Conservation (phyloP, 2,113 vertebrate species). For the Nyctibius bracteatus region DNA sequence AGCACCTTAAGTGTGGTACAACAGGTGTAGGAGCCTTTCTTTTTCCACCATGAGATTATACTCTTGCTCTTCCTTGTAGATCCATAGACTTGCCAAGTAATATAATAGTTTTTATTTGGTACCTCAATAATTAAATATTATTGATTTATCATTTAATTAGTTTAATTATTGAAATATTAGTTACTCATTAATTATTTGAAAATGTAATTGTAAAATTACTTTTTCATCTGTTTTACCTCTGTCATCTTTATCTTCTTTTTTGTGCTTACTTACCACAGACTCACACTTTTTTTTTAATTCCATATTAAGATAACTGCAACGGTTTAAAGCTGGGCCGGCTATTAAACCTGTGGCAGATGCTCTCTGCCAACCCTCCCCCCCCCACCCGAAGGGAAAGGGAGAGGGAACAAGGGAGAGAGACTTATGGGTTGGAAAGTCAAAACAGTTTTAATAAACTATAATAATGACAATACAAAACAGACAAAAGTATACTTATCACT, state of each 20-base stretch:
- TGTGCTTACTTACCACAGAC: not conserved
- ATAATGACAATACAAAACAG: no score
- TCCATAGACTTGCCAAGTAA: not conserved
- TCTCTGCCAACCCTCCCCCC: no score
- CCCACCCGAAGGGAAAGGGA: no score
- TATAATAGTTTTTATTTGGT: not conserved
- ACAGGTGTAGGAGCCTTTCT: not conserved
- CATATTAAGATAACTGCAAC: not conserved
- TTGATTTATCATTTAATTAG: not conserved
- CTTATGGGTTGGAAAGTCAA: no score
- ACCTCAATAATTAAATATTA: not conserved
- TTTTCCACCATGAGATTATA: not conserved
- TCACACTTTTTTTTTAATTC: fast-evolving
- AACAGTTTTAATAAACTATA: no score
- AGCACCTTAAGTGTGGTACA: not conserved
- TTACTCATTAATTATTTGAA: not conserved
- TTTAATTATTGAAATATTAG: not conserved
- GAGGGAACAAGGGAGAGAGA: no score
- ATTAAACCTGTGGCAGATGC: no score
- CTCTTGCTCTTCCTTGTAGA: not conserved
- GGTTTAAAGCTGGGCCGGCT: no score
- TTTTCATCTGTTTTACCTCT: not conserved
- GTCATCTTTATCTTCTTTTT: not conserved
- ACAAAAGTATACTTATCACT: no score
- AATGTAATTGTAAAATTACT: not conserved